Evolutionary conservation across 2,113 vertebrate species (phyloP).

Genomic region (Phainopepla nitens): DNA sequence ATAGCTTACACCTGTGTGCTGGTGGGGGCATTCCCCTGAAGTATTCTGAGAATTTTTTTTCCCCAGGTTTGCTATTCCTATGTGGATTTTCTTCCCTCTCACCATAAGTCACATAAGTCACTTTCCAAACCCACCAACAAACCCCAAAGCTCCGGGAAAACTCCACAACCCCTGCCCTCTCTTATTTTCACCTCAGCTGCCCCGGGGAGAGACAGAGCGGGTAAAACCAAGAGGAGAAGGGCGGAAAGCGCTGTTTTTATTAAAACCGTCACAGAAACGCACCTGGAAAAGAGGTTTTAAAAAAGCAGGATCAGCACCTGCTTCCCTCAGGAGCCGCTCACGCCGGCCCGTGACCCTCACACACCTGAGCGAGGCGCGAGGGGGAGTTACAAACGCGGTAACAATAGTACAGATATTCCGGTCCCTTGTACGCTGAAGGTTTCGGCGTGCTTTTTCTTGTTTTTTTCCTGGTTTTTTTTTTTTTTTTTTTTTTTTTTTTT

Average conservation of each 20-base stretch:
- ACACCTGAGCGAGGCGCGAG: neutral
- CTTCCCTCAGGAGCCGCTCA: neutral
- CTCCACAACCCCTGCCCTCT: too few relatives aligned
- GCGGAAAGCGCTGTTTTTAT: rapidly evolving
- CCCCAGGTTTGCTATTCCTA: rapidly evolving
- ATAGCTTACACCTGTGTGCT: neutral
- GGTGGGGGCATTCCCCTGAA: neutral
- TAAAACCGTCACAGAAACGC: neutral
- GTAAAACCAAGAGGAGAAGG: rapidly evolving
- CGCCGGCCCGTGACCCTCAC: neutral
- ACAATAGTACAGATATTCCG: rapidly evolving
- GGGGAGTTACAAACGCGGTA: rapidly evolving
- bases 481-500: neutral
- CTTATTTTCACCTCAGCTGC: neutral
- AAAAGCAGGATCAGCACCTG: neutral
- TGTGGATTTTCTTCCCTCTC: neutral
- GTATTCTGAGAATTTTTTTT: rapidly evolving
- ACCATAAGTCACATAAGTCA: neutral
- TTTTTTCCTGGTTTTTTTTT: too few relatives aligned
- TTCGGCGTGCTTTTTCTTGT: too few relatives aligned
- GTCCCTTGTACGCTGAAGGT: neutral
- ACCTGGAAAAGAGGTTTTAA: neutral
- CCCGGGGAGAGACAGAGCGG: rapidly evolving
- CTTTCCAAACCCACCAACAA: neutral
- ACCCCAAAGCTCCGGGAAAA: neutral